Evolutionary conservation across 2,888 invertebrate genomes (phyloP).

Genomic region (Lasioglossum villosulum): DNA sequence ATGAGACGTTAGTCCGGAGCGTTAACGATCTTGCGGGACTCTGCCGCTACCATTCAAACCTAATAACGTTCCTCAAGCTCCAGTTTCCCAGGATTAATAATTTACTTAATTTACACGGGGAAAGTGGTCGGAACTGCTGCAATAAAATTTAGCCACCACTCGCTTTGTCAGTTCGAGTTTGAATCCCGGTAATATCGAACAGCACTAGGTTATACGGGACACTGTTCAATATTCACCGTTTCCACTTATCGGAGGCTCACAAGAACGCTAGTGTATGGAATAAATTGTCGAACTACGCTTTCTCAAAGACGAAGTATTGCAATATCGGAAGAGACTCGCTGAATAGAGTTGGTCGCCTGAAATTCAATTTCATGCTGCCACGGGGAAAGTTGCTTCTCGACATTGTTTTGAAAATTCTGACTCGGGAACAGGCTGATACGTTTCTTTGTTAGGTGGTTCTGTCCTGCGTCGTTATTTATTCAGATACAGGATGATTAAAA

Average conservation of each 20-base stretch:
- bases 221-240: slow-evolving; percentile 1
- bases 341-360: slow-evolving; percentile 1
- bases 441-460: neutral
- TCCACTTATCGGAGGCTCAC: neutral
- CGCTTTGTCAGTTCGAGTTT: neutral
- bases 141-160: neutral
- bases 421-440: neutral
- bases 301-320: neutral
- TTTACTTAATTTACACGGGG: neutral
- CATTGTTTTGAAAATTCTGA: neutral
- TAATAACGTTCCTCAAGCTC: neutral
- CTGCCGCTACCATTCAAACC: neutral
- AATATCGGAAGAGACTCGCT: neutral
- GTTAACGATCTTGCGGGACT: neutral
- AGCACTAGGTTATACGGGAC: neutral
- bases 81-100: neutral
- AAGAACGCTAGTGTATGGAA: neutral
- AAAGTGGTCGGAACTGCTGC: neutral
- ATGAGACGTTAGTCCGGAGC: neutral
- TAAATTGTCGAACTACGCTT: neutral
- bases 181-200: neutral
- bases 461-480: neutral
- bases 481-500: neutral
- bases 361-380: neutral
- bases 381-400: neutral